Conservation (phyloP, 2,888 invertebrate species). For the Macaria liturata region DNA sequence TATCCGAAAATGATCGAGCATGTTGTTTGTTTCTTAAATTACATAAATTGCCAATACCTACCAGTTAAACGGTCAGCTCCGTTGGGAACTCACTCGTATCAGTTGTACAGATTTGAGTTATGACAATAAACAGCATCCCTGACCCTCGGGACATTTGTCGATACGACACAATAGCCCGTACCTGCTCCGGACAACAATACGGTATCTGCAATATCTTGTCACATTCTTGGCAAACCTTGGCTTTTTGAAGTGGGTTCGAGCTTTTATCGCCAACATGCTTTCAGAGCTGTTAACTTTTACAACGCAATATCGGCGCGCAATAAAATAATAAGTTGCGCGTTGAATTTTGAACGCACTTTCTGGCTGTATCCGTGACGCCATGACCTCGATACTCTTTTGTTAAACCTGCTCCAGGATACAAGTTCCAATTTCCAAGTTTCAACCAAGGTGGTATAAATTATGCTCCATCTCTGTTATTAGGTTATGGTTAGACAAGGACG, state of each 20-base stretch:
- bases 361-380: slow-evolving; percentile 35
- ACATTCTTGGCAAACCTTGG: slow-evolving; percentile 24
- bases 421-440: slow-evolving; percentile 44
- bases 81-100: slow-evolving; percentile 46
- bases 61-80: slow-evolving; percentile 42
- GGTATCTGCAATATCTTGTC: slow-evolving; percentile 43
- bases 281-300: slow-evolving; percentile 30
- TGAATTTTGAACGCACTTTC: slow-evolving; percentile 19
- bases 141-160: slow-evolving; percentile 40
- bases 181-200: slow-evolving; percentile 51
- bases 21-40: slow-evolving; percentile 3
- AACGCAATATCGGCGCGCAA: slow-evolving; percentile 30
- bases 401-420: slow-evolving; percentile 57
- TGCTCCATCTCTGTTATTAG: slow-evolving; percentile 32
- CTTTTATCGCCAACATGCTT: slow-evolving; percentile 32
- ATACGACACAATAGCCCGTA: slow-evolving; percentile 55
- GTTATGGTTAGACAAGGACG: slow-evolving; percentile 44
- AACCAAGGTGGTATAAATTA: slow-evolving; percentile 2
- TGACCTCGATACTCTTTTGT: slow-evolving; percentile 53
- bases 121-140: slow-evolving; percentile 42
- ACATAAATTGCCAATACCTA: slow-evolving; percentile 47
- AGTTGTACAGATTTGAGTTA: slow-evolving; percentile 49
- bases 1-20: too few relatives aligned
- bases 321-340: slow-evolving; percentile 25
- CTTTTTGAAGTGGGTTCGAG: slow-evolving; percentile 20